Conservation (phyloP, 2,888 invertebrate species). For the Anoncus sp. region DNA sequence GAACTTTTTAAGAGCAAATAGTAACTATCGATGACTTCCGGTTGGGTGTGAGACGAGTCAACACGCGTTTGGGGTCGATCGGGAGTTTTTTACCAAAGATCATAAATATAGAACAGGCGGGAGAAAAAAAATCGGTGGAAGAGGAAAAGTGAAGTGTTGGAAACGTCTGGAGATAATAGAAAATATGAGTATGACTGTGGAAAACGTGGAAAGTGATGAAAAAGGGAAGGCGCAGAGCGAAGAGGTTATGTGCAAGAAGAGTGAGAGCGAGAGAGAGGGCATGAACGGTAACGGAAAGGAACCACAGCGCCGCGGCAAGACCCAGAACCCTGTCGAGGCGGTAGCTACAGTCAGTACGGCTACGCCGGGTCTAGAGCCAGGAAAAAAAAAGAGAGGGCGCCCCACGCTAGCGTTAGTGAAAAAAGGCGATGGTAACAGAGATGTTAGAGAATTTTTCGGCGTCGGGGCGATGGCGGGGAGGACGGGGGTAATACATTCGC, state of each 20-base stretch:
- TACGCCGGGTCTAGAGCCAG: background rate
- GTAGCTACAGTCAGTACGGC: background rate
- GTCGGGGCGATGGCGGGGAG: background rate
- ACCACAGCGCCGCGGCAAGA: background rate
- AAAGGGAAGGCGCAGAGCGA: background rate
- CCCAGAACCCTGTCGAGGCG: background rate
- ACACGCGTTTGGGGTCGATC: too few relatives aligned
- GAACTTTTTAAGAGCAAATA: too few relatives aligned
- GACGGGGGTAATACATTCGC: background rate
- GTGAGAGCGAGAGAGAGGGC: background rate
- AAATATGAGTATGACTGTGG: background rate
- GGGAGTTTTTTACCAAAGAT: too few relatives aligned
- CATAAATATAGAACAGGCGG: background rate
- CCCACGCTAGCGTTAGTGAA: background rate
- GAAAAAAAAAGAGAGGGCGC: background rate
- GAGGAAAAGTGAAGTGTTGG: background rate
- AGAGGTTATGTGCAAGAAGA: constrained; percentile 3
- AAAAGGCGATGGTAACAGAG: background rate
- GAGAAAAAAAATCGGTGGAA: background rate
- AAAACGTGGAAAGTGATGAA: background rate
- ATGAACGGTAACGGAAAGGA: background rate
- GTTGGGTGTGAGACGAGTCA: too few relatives aligned
- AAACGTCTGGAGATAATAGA: background rate
- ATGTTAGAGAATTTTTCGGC: constrained; percentile 3
- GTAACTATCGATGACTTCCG: too few relatives aligned